phyloP scores from a whole-genome alignment of 64 coral and sea anemone species.

The Catalaphyllia jardinei region DNA sequence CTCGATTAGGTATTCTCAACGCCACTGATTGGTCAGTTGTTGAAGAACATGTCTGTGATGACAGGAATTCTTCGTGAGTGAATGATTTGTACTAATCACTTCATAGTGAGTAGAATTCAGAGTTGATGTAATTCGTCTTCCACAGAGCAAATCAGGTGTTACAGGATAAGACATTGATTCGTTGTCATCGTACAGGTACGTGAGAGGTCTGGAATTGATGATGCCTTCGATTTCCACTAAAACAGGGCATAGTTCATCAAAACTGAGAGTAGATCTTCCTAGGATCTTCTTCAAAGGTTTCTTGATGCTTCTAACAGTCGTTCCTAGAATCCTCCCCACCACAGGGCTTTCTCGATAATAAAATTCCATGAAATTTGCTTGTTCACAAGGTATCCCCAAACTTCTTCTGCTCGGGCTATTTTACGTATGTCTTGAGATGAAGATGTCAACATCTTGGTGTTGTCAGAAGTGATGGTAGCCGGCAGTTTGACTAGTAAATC shows the following conservation, averaged over 20 bases:
- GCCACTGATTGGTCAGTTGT: constrained; percentile 45
- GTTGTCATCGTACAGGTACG: constrained; percentile 44
- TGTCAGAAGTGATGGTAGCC: constrained; percentile 15
- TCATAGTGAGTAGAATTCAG: constrained; percentile 40
- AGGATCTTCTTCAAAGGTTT: constrained; percentile 40
- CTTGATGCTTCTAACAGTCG: constrained; percentile 32
- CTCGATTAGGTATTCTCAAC: neutral
- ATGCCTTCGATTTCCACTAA: constrained; percentile 30
- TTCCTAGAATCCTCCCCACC: constrained; percentile 37
- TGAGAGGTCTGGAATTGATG: constrained; percentile 44
- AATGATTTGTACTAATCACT: constrained; percentile 46
- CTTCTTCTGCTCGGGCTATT: constrained; percentile 2
- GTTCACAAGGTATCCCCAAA: constrained; percentile 26
- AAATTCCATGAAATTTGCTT: constrained; percentile 26
- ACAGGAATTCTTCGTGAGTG: constrained; percentile 36
- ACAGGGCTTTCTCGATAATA: constrained; percentile 44
- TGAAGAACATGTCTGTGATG: constrained; percentile 57
- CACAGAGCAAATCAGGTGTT: constrained; percentile 46
- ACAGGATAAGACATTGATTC: constrained; percentile 52
- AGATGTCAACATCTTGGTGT: constrained; percentile 29
- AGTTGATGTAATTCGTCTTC: constrained; percentile 20
- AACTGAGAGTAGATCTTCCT: constrained; percentile 19
- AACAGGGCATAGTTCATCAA: constrained; percentile 25
- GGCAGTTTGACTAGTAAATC: constrained; percentile 17
- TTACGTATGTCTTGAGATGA: constrained; percentile 32